Evolutionary conservation across 2,113 vertebrate genomes (phyloP), one percentile per base, ranked within the genome.

Genomic region (Australoheros scitulus): DNA sequence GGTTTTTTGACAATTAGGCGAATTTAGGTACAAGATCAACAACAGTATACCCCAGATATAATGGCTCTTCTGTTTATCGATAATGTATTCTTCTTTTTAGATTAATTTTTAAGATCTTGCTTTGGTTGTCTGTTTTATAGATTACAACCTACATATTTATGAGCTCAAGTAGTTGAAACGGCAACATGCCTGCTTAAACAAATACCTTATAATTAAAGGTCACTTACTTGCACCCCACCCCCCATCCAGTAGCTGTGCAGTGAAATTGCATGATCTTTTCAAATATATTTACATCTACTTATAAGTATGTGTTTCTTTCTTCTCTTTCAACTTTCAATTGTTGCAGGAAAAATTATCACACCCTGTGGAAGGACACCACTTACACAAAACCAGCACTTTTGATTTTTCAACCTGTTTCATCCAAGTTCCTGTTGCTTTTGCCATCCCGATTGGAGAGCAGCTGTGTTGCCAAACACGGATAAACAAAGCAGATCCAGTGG

Each of bases 371-470:
- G 94, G 91, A 94, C 94, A 92, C 93, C 85, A 94, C 96, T 93
- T 95, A 96, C 93, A 90, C 92, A 94, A 88, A 93, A 97, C 96
- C 96, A 97, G 97, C 97, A 97, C 96, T 97, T 97, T 95, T 91
- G 59, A 89, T 89, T 89, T 92, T 75, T 72, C 26, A 92, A 75
- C 77, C 86, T 20, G 75, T 91, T 88, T 87, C 94, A 95, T 76
- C 94, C 90, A 94, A 93, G 93, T 89, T 95, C 82, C 92, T 93
- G 81, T 92, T 87, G 81, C 87, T 95, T 82, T 77, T 61, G 93
- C 94, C 90, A 87, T 87, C 91, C 86, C 79, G 85, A 91, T 79
- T 59, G 88, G 88, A 86, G 64, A 88, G 61, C 85, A 43, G 81
- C 88, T 82, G 90, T 86, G 78, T 81, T 82, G 82, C 90, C 87